Evolutionary conservation across 2,113 vertebrate genomes (phyloP).

Genomic region (Zapus hudsonius): DNA sequence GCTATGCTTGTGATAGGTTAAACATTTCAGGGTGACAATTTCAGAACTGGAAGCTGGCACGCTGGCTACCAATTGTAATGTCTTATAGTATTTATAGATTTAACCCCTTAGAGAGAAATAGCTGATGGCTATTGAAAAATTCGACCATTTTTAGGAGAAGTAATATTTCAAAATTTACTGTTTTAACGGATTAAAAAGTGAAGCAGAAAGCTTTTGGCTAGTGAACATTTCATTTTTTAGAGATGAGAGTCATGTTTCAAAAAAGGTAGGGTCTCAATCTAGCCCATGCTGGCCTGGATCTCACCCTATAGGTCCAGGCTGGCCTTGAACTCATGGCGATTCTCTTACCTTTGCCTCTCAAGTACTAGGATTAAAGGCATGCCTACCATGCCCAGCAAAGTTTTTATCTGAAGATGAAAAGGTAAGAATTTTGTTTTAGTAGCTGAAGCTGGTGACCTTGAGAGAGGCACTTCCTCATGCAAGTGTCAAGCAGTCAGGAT

Average conservation of each 20-base stretch:
- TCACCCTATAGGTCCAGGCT: too few relatives aligned
- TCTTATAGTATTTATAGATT: constrained; percentile 40
- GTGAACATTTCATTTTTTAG: constrained; percentile 40
- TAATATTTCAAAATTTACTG: neutral
- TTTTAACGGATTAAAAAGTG: constrained; percentile 14
- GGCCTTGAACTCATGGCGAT: too few relatives aligned
- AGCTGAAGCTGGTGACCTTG: neutral
- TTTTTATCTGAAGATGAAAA: constrained; percentile 20
- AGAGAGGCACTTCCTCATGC: too few relatives aligned
- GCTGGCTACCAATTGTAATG: neutral
- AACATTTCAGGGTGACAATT: constrained; percentile 44
- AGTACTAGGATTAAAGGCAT: too few relatives aligned
- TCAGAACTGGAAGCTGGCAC: neutral
- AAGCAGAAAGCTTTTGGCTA: constrained; percentile 12
- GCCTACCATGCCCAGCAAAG: too few relatives aligned
- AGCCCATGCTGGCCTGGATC: too few relatives aligned
- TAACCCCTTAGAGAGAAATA: neutral
- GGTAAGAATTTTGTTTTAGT: neutral
- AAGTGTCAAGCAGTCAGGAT: too few relatives aligned
- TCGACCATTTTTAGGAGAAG: constrained; percentile 1
- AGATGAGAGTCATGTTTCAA: neutral
- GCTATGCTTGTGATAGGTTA: neutral
- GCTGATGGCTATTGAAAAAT: constrained; percentile 42
- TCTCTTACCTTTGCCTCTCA: too few relatives aligned
- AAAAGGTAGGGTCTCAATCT: too few relatives aligned